phyloP scores from a whole-genome alignment of 2,888 invertebrate species.

The Helleia helle region DNA sequence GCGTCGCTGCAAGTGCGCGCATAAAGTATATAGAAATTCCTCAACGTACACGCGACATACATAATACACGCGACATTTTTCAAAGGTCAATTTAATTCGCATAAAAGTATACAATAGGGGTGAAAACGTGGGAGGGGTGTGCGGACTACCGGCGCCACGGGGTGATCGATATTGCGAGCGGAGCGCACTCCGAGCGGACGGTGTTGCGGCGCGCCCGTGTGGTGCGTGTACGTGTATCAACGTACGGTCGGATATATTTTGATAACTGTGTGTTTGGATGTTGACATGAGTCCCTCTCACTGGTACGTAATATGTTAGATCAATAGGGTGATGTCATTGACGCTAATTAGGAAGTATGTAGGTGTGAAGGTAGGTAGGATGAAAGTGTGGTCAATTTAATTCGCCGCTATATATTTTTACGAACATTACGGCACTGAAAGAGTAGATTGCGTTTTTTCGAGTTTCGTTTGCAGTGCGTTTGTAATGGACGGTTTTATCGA shows the following conservation, averaged over 20 bases:
- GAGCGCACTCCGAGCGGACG: too few species aligned
- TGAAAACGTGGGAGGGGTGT: constrained; percentile 43
- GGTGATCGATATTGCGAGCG: constrained; percentile 57
- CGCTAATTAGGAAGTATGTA: constrained; percentile 23
- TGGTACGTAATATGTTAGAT: constrained; percentile 47
- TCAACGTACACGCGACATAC: too few species aligned
- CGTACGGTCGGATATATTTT: too few species aligned
- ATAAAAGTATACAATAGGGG: not conserved
- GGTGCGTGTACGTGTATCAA: constrained; percentile 31
- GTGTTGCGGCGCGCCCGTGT: constrained; percentile 33
- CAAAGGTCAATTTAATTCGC: not conserved
- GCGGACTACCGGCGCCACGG: constrained; percentile 68
- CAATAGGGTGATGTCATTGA: constrained; percentile 47
- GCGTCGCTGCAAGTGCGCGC: too few species aligned
- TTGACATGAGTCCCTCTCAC: constrained; percentile 47
- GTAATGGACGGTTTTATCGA: too few species aligned
- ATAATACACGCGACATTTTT: not conserved
- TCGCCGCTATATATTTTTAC: too few species aligned
- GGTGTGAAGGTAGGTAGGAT: constrained; percentile 17
- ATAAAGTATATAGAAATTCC: too few species aligned
- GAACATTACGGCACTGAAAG: too few species aligned
- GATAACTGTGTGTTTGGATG: constrained; percentile 29
- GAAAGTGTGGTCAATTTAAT: too few species aligned
- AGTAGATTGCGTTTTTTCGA: too few species aligned
- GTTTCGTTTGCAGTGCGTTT: too few species aligned